Base-by-base conservation (phyloP, 2,113 vertebrate species). In the Phalacrocorax brasilianus region DNA sequence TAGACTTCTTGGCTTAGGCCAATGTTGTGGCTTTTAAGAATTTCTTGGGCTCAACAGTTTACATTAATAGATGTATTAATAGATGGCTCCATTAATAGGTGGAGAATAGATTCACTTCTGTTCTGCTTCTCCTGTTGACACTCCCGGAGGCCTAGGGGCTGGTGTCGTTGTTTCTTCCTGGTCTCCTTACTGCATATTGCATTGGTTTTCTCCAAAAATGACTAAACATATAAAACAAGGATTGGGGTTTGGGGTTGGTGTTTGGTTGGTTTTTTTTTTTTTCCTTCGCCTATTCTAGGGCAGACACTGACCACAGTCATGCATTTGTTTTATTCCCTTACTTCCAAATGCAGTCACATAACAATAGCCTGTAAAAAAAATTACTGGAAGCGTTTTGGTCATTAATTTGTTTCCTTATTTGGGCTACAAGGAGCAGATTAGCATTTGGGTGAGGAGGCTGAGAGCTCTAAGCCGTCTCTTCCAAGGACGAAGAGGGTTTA, bases 361-460 rank as follows among this genome's bases (percentile, higher is more conserved):
- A 97, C 96, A 96, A 97, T 96, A 93, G 94, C n/a, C 59, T 97
- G 62, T 30, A 67, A 95, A 56, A 85, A 74, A 93, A 75, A 35
- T 77, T 77, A 67, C 50, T 92, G 91, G 94, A 89, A 97, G 70
- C 16, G 0, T 92, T 93, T 93, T 92, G 86, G 62, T 91, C 53
- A 19, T 89, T 80, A 93, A 94, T 91, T 85, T 96, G 59, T 87
- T 97, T 96, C 95, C 97, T 95, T 96, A 94, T 97, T 96, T 97
- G 96, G 94, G 74, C 85, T 95, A 56, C 13, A 76, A 19, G 77
- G 55, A 87, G 17, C 1, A 32, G 24, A 50, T 85, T 78, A 91
- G 80, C 74, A 30, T 89, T 91, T 42, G 74, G 49, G 8, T 87
- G 62, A 92, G 47, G 44, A 92, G 58, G 23, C 62, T 92, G 62